Evolutionary conservation across 1,140 invertebrate genomes (phyloP), one percentile per base, ranked within the genome.

Genomic region (Hyphantria cunea): DNA sequence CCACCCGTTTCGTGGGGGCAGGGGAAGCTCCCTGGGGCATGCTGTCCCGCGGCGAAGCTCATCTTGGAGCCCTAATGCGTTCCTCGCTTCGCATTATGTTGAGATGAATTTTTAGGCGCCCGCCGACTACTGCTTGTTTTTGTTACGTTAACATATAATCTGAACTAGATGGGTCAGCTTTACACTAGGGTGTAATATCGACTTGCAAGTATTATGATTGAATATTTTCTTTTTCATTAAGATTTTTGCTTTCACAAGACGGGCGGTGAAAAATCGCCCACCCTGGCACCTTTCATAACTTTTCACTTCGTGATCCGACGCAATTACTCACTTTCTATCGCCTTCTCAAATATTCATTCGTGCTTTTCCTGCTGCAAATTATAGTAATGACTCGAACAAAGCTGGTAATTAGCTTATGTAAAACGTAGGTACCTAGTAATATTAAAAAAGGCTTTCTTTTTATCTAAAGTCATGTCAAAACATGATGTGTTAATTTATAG

Each of bases 341-440:
- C 84, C 78, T 85, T 84, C 74, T 90, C 84, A 90, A 90, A 89
- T 88, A 89, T 90, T 90, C 87, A 89, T 90, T 86, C 80, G 79
- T 85, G 79, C 72, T 84, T 87, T 87, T 86, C 83, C 78, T 72
- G 72, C 70, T 73, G 78, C 80, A 86, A 86, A 90, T 89, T 88
- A 90, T 80, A 75, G 81, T 89, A 90, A 90, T 90, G 82, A 80
- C 60, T 65, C 74, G 68, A 78, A 82, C 84, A 82, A 78, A 83
- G 74, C 79, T 75, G 65, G 81, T 89, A 88, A 90, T 86, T 88
- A 86, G 72, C 67, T n/a, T n/a, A n/a, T n/a, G n/a, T n/a, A n/a
- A 59, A 39, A 10, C 37, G 37, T 39, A 25, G 51, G 64, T 64
- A 59, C 33, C 33, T 34, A 61, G 74, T 44, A 74, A 76, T 77